Evolutionary conservation across 2,113 vertebrate genomes (phyloP), one percentile per base, ranked within the genome.

Genomic region (Sander vitreus): DNA sequence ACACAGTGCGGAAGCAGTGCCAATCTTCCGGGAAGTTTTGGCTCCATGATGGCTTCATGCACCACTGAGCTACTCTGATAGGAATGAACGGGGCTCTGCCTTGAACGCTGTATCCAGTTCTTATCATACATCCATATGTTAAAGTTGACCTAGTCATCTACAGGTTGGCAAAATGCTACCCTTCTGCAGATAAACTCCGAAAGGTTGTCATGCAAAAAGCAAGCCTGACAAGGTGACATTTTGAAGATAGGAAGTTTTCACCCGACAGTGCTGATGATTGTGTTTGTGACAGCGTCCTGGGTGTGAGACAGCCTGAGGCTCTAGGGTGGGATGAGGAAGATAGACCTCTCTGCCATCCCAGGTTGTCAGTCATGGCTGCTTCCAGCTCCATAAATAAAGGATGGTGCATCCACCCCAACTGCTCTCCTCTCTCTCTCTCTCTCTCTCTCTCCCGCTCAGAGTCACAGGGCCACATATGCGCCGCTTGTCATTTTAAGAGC

Each of bases 311-410:
- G 89, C 88, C 88, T 62, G 68, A 76, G 80, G 80, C 74, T 73
- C 69, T 9, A 4, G 65, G 43, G 33, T 0, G 6, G 54, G 51
- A 69, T 53, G 57, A 47, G 76, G 59, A 62, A 80, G 76, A 81
- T 67, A 63, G 84, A 85, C 73, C 73, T 80, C 64, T 90, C 71
- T 86, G 71, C 80, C 78, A 65, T 89, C 78, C 81, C 59, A 15
- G 76, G 76, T 83, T 93, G 92, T 90, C 93, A 93, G 79, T 94
- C 91, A 91, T 47, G 15, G 79, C 65, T 74, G 70, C 70, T 70
- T 81, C 59, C 57, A 62, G 62, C 63, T 55, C 71, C 81, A 92
- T 92, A 92, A 94, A 94, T 93, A 93, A 92, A 88, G 87, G 70
- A 91, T 88, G 78, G 79, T 50, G 84, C 76, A 81, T 58, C 72